A percentile compares a stretch with the other conserved stretches of the same genome.
Conservation (phyloP, 2,113 vertebrate genomes). For the Aspidoscelis tigris region DNA sequence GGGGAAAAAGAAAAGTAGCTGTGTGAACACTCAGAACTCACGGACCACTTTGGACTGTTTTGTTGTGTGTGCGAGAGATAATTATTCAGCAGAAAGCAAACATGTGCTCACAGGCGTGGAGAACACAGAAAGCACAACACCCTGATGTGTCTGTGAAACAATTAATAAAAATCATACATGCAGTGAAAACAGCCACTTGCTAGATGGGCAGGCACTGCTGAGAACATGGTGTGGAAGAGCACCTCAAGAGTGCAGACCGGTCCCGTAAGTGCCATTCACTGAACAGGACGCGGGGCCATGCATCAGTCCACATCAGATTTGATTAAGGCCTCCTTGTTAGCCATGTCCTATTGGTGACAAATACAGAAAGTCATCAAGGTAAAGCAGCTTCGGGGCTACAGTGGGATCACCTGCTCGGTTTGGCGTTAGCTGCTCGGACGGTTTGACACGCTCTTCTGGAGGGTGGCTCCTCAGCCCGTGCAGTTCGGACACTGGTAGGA, state of each 20-base stretch:
- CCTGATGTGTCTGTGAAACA: not conserved
- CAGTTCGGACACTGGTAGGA: conserved; percentile 83
- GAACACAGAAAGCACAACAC: not conserved
- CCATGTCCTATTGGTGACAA: too few relatives aligned
- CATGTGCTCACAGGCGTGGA: not conserved
- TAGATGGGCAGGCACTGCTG: not conserved
- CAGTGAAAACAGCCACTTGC: not conserved
- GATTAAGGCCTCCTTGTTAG: not conserved
- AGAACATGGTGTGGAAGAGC: not conserved
- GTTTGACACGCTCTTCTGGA: conserved; percentile 85
- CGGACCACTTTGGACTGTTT: not conserved
- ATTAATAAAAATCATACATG: not conserved
- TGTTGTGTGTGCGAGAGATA: not conserved
- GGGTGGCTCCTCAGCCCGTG: conserved; percentile 83
- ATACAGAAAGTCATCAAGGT: not conserved
- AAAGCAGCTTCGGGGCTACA: not conserved
- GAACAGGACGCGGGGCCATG: not conserved
- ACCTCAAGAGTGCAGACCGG: not conserved
- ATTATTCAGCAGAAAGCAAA: not conserved
- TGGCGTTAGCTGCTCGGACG: conserved; percentile 85
- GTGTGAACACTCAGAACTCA: fast-evolving
- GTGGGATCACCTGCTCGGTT: conserved; percentile 84
- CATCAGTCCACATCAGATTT: too few relatives aligned
- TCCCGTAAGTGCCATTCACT: too few relatives aligned
- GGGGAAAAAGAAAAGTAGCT: not conserved